Evolutionary conservation across 1,140 invertebrate species (phyloP), one percentile per base, ranked within the genome.

Genomic region (Saccostrea glomerata): DNA sequence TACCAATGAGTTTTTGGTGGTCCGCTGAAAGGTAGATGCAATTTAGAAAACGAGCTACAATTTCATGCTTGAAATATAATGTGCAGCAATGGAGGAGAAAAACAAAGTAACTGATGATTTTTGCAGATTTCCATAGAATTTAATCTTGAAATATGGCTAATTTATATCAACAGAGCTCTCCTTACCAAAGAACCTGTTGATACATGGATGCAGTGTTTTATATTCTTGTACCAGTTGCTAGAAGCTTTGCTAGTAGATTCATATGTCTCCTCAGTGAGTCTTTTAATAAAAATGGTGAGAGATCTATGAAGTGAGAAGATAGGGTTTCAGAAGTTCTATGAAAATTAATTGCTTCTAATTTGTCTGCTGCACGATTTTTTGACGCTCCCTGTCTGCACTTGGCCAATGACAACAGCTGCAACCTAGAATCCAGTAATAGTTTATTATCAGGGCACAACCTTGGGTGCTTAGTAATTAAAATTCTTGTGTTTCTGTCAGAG

Each of bases 71-170:
- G 70, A 77, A 30, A 77, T 77, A 77, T 77, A 77, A 77, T 77
- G 70, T 77, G 70, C 70, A 77, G 23, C 70, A 77, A 77, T 77
- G 30, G 70, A 1, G 70, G 13, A 77, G 13, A 30, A 30, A 70
- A 77, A 25, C 58, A 63, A 13, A 77, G 25, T 30, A 25, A 30
- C 70, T 77, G 30, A 77, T 77, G 23, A 77, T 30, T 77, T 77
- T 77, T 77, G 23, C 70, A 77, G 70, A 77, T 30, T 77, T 77
- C 70, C 70, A 77, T 25, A 77, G 30, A 77, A 77, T 77, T 77
- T 77, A 77, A 77, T 77, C 70, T 77, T 77, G 70, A 77, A 77
- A 77, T 77, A 77, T 77, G 70, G 70, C 25, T 77, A 77, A 77
- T 77, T 77, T 77, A 77, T 77, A 77, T 77, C 70, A 77, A 30